Evolutionary conservation across 1,140 invertebrate species (phyloP).

Genomic region (Procambarus clarkii): DNA sequence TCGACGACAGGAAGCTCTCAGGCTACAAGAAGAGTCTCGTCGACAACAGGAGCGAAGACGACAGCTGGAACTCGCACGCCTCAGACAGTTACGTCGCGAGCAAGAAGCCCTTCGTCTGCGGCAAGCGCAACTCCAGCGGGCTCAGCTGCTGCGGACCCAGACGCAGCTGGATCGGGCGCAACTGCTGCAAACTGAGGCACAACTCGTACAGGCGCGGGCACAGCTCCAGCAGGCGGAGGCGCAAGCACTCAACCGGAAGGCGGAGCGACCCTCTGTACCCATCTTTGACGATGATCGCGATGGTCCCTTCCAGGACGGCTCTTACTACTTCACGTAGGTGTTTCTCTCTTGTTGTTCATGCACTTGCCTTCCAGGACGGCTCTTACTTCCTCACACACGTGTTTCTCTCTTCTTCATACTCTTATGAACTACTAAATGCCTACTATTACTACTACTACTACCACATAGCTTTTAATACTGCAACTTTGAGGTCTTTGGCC

Average conservation of each 20-base stretch:
- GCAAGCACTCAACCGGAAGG: neutral
- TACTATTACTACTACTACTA: no score
- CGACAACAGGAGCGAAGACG: no score
- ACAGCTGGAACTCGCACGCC: neutral
- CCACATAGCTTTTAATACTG: no score
- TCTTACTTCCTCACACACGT: no score
- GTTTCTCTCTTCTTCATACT: no score
- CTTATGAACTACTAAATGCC: no score
- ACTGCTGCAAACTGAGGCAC: neutral
- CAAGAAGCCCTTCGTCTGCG: neutral
- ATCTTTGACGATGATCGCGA: conserved; percentile 28
- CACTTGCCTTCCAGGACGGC: no score
- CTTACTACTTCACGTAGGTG: conserved; percentile 36
- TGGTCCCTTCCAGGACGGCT: conserved; percentile 33
- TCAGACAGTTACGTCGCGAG: neutral
- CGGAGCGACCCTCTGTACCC: neutral
- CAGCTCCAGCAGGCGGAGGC: neutral
- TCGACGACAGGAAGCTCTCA: neutral
- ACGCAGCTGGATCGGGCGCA: neutral
- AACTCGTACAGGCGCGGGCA: neutral
- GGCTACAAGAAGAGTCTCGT: neutral
- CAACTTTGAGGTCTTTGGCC: no score
- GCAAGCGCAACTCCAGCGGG: neutral
- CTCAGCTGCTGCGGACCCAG: neutral
- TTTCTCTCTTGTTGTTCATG: neutral